phyloP scores from a whole-genome alignment of 2,888 invertebrate genomes.

The Calliscelio sp. region DNA sequence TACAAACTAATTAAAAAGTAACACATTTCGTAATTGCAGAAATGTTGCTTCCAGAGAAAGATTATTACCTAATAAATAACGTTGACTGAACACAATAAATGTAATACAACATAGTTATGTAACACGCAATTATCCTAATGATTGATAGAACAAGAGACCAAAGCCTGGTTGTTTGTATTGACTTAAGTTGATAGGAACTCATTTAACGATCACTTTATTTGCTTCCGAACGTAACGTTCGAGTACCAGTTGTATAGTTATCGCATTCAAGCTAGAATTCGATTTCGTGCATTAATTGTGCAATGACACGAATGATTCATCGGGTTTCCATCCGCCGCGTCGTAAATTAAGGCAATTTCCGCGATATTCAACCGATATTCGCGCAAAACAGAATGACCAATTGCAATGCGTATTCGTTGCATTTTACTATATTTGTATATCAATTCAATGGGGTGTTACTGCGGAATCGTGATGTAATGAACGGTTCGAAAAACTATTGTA shows the following conservation, averaged over 20 bases:
- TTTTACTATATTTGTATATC: conserved; percentile 62
- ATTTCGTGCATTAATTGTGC: conserved; percentile 79
- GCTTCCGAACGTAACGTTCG: conserved; percentile 36
- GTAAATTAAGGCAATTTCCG: conserved; percentile 79
- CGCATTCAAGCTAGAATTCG: conserved; percentile 73
- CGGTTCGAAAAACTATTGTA: conserved; percentile 48
- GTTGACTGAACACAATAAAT: no score
- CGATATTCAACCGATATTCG: conserved; percentile 66
- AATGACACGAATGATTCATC: conserved; percentile 79
- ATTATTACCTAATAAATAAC: no score
- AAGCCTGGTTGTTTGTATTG: conserved; percentile 23
- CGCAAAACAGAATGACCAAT: conserved; percentile 58
- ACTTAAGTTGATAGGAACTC: conserved; percentile 42
- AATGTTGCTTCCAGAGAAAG: no score
- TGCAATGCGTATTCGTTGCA: conserved; percentile 35
- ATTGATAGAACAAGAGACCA: background rate
- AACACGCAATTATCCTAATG: conserved; percentile 28
- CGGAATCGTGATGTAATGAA: conserved; percentile 37
- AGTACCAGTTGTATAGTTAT: conserved; percentile 65
- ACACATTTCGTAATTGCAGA: no score
- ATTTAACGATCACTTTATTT: conserved; percentile 56
- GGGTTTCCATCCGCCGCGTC: conserved; percentile 75
- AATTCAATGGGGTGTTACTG: conserved; percentile 48
- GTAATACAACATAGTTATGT: background rate
- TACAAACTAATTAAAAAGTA: no score